These are phyloP conservation scores for Torymus tubicola DNA, from an alignment of 2,888 invertebrate species.

Conservation along the genomic window DNA sequence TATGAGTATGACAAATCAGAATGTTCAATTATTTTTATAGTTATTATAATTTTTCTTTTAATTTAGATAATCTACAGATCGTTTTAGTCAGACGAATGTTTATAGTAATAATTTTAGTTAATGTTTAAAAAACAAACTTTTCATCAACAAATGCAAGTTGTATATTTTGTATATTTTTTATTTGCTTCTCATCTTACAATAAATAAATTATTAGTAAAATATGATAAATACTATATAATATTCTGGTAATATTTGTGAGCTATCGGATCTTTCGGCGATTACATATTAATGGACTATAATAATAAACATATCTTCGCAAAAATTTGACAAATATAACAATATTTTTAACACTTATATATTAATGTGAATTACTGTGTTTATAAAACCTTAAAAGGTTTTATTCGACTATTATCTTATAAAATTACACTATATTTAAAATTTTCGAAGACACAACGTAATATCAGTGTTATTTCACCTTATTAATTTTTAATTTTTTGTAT, in stretches of 20 bases:
- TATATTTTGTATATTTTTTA: conserved; percentile 68
- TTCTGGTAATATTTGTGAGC: conserved; percentile 34
- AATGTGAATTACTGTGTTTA: background rate
- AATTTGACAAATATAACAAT: conserved; percentile 54
- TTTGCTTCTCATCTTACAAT: conserved; percentile 73
- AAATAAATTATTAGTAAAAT: conserved; percentile 72
- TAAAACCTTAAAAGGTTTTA: conserved; percentile 16
- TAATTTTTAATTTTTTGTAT: conserved; percentile 30
- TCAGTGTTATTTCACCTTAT: conserved; percentile 11
- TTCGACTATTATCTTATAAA: conserved; percentile 42
- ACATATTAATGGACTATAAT: conserved; percentile 39
- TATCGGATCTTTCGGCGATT: conserved; percentile 43
- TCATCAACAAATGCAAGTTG: conserved; percentile 50
- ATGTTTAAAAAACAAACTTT: conserved; percentile 28
- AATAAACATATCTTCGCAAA: conserved; percentile 44
- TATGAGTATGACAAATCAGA: too few relatives aligned
- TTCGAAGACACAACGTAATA: conserved; percentile 33
- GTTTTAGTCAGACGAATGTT: background rate
- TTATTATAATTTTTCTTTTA: background rate
- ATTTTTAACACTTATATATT: conserved; percentile 50
- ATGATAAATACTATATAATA: conserved; percentile 61
- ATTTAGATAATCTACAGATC: background rate
- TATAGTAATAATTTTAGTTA: conserved; percentile 13
- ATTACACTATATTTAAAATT: conserved; percentile 35
- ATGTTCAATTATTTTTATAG: too few relatives aligned